A percentile compares a stretch with the other conserved stretches of the same genome.
phyloP scores from a whole-genome alignment of 1,140 invertebrate genomes.

The Nautilus pompilius region DNA sequence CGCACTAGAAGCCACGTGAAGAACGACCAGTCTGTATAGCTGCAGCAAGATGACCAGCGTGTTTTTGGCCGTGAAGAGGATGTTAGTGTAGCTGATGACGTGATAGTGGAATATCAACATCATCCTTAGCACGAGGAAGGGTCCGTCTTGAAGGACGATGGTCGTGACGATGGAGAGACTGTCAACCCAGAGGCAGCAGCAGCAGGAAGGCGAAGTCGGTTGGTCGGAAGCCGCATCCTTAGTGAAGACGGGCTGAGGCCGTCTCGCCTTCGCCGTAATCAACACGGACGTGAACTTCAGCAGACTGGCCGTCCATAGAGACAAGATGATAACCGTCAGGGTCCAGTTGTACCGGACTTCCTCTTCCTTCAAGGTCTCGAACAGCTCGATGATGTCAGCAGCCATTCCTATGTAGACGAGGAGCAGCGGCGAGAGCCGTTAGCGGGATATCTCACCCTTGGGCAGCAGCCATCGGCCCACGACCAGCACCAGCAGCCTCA shows the following conservation, averaged over 20 bases:
- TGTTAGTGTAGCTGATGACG: conserved; percentile 84
- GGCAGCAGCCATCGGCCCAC: conserved; percentile 82
- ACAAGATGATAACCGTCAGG: conserved; percentile 27
- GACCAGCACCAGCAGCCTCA: conserved; percentile 81
- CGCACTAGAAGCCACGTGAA: no score
- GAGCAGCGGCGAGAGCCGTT: conserved; percentile 84
- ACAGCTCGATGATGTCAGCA: conserved; percentile 91
- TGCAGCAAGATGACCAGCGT: conserved; percentile 74
- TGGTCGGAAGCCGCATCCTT: not conserved
- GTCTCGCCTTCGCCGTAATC: conserved; percentile 72
- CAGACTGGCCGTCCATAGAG: conserved; percentile 71
- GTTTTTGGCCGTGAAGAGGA: conserved; percentile 87
- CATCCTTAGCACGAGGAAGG: conserved; percentile 77
- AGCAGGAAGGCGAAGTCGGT: not conserved
- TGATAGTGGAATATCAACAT: conserved; percentile 78
- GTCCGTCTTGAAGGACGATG: conserved; percentile 66
- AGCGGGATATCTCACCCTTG: conserved; percentile 84
- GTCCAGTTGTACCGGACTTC: conserved; percentile 19
- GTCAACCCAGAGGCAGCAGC: conserved; percentile 59
- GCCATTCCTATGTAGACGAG: conserved; percentile 74
- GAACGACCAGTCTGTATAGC: conserved; percentile 29
- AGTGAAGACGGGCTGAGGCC: conserved; percentile 7
- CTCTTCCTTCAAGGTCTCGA: conserved; percentile 58
- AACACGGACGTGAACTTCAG: conserved; percentile 85
- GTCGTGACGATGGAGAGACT: conserved; percentile 68